Conservation (phyloP, 2,113 vertebrate genomes). For the Deroptyus accipitrinus region DNA sequence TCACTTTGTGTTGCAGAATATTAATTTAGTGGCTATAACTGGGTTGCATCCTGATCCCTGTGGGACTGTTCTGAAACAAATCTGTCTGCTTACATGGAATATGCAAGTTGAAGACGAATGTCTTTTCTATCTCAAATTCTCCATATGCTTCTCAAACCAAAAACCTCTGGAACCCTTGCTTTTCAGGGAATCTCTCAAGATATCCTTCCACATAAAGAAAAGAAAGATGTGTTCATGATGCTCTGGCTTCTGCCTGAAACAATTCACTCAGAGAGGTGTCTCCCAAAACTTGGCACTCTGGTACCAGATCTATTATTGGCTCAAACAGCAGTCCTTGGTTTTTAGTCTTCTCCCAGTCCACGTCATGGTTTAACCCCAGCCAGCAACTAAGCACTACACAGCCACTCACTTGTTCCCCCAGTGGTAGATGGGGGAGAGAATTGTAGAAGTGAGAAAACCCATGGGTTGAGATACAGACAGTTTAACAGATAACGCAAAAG, state of each 20-base stretch:
- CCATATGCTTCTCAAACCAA: not conserved
- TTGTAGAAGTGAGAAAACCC: not conserved
- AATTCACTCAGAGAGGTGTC: not conserved
- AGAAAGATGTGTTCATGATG: not conserved
- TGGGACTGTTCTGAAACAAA: not conserved
- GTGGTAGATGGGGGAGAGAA: not conserved
- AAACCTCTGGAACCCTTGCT: not conserved
- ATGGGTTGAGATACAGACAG: not conserved
- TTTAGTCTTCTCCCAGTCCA: not conserved
- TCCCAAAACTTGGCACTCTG: not conserved
- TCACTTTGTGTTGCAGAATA: not conserved
- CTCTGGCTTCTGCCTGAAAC: not conserved
- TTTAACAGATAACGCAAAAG: not conserved
- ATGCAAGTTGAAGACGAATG: fast-evolving
- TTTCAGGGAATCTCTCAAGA: not conserved
- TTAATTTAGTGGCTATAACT: not conserved
- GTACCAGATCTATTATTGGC: not conserved
- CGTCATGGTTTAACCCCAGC: not conserved
- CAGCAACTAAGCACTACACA: not conserved
- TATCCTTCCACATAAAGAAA: not conserved
- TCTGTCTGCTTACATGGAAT: not conserved
- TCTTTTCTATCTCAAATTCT: not conserved
- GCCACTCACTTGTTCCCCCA: not conserved
- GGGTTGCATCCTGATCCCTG: not conserved
- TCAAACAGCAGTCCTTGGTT: not conserved